These are phyloP conservation scores for Gastrophryne carolinensis DNA, from an alignment of 2,797 vertebrate species.

Conservation along the genomic window DNA sequence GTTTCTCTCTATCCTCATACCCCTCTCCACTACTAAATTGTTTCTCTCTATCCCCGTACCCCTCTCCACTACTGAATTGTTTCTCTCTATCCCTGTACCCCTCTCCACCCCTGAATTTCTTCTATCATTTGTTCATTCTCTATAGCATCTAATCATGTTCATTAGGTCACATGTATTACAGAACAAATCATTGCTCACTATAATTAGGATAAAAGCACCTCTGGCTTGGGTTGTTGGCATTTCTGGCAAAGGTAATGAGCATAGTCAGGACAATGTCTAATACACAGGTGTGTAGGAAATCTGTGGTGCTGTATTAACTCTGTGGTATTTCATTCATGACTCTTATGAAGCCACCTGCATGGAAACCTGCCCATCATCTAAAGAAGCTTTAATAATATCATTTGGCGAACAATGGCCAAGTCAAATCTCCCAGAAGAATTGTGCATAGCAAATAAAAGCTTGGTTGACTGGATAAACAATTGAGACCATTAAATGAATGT, in stretches of 20 bases:
- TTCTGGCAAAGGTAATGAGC: background rate
- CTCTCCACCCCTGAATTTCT: too few relatives aligned
- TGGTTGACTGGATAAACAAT: background rate
- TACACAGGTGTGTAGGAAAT: slow-evolving; percentile 1
- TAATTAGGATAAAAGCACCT: background rate
- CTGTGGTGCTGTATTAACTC: background rate
- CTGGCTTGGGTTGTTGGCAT: background rate
- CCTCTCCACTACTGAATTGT: too few relatives aligned
- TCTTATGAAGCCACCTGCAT: slow-evolving; percentile 6
- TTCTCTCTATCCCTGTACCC: too few relatives aligned
- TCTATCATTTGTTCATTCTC: too few relatives aligned
- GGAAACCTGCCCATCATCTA: background rate
- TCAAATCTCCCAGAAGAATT: background rate
- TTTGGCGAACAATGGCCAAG: slow-evolving; percentile 11
- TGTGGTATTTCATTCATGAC: background rate
- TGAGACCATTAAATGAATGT: too few relatives aligned
- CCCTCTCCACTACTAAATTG: too few relatives aligned
- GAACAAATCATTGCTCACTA: too few relatives aligned
- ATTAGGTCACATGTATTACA: too few relatives aligned
- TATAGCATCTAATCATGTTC: too few relatives aligned
- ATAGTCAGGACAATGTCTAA: background rate
- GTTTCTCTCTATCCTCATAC: too few relatives aligned
- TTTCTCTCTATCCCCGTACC: too few relatives aligned
- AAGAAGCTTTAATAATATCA: background rate
- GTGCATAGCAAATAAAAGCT: background rate